A percentile compares a stretch with the other conserved stretches of the same genome.
Conservation (phyloP, 2,888 invertebrate genomes). For the Eupithecia vulgata region DNA sequence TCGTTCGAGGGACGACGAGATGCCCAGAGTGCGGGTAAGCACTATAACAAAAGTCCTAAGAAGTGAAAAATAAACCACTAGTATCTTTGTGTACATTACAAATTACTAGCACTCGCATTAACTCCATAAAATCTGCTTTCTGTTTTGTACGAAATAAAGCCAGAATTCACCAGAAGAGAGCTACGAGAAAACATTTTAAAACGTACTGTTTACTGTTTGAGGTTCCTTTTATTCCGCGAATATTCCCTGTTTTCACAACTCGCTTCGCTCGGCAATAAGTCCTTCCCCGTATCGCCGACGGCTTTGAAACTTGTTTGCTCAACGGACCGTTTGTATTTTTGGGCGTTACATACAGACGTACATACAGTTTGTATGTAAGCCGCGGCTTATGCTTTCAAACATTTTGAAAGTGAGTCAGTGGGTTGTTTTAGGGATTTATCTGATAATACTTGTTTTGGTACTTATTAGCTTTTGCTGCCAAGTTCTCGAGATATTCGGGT, state of each 20-base stretch:
- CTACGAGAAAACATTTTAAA: background rate
- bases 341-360: conserved; percentile 38
- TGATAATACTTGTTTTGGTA: background rate
- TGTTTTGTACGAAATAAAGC: too few relatives aligned
- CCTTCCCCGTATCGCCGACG: conserved; percentile 41
- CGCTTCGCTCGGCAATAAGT: conserved; percentile 33
- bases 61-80: too few relatives aligned
- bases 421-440: conserved; percentile 4
- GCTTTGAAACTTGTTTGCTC: conserved; percentile 56
- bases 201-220: background rate
- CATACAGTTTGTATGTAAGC: conserved; percentile 35
- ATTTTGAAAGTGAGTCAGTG: conserved; percentile 25
- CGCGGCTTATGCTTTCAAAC: conserved; percentile 35
- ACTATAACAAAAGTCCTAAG: too few relatives aligned
- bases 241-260: background rate
- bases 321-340: conserved; percentile 44
- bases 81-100: too few relatives aligned
- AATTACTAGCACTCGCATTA: too few relatives aligned
- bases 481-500: background rate
- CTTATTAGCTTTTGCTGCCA: background rate
- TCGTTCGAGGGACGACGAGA: too few relatives aligned
- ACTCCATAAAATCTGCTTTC: too few relatives aligned
- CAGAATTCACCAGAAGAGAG: background rate
- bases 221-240: background rate
- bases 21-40: too few relatives aligned